A percentile compares a stretch with the other conserved stretches of the same genome.
phyloP scores from a whole-genome alignment of 2,888 invertebrate genomes.

The Pinctada fucata region DNA sequence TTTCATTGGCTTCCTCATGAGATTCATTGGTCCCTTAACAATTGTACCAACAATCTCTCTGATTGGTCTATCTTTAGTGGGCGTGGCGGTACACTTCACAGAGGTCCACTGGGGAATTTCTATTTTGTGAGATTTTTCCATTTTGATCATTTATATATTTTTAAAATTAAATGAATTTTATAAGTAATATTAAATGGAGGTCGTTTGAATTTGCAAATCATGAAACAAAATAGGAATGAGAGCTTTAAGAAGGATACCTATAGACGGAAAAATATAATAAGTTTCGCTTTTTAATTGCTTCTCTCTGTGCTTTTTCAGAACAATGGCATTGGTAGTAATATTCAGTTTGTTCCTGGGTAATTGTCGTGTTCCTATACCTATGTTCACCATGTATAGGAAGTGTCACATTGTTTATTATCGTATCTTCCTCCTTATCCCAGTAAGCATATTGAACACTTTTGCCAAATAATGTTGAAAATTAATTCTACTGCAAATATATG shows the following conservation, averaged over 20 bases:
- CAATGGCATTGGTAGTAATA: constrained; percentile 47
- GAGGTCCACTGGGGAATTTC: constrained; percentile 90
- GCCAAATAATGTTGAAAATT: no score
- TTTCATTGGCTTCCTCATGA: constrained; percentile 56
- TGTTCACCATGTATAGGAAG: constrained; percentile 41
- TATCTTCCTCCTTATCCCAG: constrained; percentile 59
- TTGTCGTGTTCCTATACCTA: constrained; percentile 51
- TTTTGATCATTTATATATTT: no score
- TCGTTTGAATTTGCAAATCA: no score
- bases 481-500: no score
- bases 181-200: neutral
- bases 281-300: no score
- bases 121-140: constrained; percentile 8
- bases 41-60: constrained; percentile 90
- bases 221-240: no score
- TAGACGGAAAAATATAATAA: no score
- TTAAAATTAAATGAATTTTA: no score
- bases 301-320: no score
- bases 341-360: constrained; percentile 53
- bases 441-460: no score
- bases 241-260: no score
- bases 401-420: constrained; percentile 54
- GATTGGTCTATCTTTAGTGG: constrained; percentile 89
- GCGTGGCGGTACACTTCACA: constrained; percentile 87
- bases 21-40: constrained; percentile 87